Evolutionary conservation across 1,140 invertebrate species (phyloP), one percentile per base, ranked within the genome.

Genomic region (Samia ricini): DNA sequence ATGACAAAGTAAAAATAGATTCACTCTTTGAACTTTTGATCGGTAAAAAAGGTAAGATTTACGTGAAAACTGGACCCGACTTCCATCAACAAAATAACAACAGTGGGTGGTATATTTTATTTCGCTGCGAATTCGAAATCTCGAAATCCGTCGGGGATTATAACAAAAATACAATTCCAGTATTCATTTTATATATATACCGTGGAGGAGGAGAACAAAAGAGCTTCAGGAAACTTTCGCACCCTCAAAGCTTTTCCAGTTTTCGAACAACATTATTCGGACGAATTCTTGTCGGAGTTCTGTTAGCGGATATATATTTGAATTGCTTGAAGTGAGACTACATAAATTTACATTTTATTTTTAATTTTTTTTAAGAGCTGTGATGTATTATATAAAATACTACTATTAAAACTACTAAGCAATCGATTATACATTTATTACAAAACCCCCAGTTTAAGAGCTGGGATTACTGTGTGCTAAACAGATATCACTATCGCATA

Each of bases 101-200:
- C 10, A 42, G 33, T 42, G n/a, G 33, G 33, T 55, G 33, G 33
- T 55, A n/a, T 22, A n/a, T 23, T 55, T 55, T 55, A 55, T 55
- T 55, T 55, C 52, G 24, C 10, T n/a, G 52, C 20, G 52, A 55
- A 55, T 55, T 55, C 15, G 52, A 55, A 55, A 23, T n/a, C 52
- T 24, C n/a, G 21, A 55, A 55, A 55, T 55, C 52, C 52, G 52
- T 12, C 52, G 52, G n/a, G 52, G 52, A 55, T 55, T 55, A 55
- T 55, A 55, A 55, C 52, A 55, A 55, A 55, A 21, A 55, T 24
- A 55, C 52, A 55, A 55, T 55, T n/a, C 52, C 24, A 23, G 24
- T 24, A 24, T 55, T 55, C 52, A 55, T 55, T 55, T 55, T 55
- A 24, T 55, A 23, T 12, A n/a, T n/a, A n/a, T n/a, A n/a, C n/a